Evolutionary conservation across 1,140 invertebrate genomes (phyloP), one percentile per base, ranked within the genome.

Genomic region (Sinonovacula constricta): DNA sequence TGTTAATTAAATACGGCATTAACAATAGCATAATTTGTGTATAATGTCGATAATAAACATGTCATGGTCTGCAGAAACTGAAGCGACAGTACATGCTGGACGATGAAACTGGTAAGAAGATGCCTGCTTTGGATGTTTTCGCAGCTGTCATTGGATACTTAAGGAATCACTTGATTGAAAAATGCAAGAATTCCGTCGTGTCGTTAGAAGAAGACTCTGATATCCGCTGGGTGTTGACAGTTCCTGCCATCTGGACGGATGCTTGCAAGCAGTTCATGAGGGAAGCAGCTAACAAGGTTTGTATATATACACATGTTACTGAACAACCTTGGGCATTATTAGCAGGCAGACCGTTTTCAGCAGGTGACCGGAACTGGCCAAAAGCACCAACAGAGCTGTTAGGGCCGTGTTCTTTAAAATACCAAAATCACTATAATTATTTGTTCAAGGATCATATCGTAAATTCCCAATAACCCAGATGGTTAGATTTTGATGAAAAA

Each of bases 221-320:
- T 18, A 67, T 77, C 10, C 63, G 65, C 33, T 77, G 74, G 74
- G 74, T 77, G 4, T 39, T 77, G 0, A 77, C 74, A 2, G 74
- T 77, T 2, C 74, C 74, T 3, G 74, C 74, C 22, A 77, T 77
- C 51, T 77, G 74, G 74, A 67, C 57, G 14, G 74, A 77, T 22
- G 24, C 53, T 2, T 54, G 63, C 2, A 77, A 77, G 18, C 74
- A 77, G 28, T 77, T 77, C 24, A 77, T 77, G 74, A 56, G 74
- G 3, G 68, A 71, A 33, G 68, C 68, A 5, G 56, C 68, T 30
- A n/a, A 60, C 26, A 22, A 39, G 68, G 68, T 69, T n/a, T n/a
- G n/a, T n/a, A n/a, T n/a, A n/a, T n/a, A n/a, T n/a, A n/a, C n/a
- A n/a, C n/a, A n/a, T n/a, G n/a, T n/a, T n/a, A n/a, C n/a, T 14